Evolutionary conservation across 2,797 vertebrate species (phyloP), one percentile per base, ranked within the genome.

Genomic region (Sebastes trivittatus): DNA sequence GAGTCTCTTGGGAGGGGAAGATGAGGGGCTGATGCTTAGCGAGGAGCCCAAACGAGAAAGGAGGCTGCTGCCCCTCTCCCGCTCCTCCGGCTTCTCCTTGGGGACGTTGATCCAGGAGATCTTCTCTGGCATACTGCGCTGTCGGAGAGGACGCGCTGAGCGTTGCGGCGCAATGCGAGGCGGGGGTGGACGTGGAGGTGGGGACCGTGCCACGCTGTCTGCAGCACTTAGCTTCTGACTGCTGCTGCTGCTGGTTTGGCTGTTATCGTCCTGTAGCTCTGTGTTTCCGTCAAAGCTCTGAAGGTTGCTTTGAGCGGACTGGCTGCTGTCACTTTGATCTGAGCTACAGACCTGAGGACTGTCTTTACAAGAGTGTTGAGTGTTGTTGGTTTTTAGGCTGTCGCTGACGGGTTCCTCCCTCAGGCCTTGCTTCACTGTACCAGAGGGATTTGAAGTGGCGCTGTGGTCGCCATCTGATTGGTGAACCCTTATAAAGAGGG

Each of bases 401-500:
- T 30, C 25, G 34, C 18, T n/a, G 25, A 20, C 11, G 1, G 58
- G 22, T 18, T 84, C 69, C 18, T 83, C 80, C 52, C 4, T 70
- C 20, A 10, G 54, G 23, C 3, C 13, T 58, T 29, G 38, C 59
- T 82, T 63, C 42, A 22, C 27, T 56, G 63, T 22, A 16, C 23
- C 59, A 7, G 52, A 8, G 30, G 60, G 60, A 65, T 52, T 20
- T 27, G 70, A 46, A 30, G 71, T 3, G 11, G 66, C 13, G 11
- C 14, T 34, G 27, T 14, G 36, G 10, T 69, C 23, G 2, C n/a
- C 7, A 4, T 78, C 72, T 22, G 59, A 36, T 13, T 95, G 97
- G 90, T 99, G 97, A 73, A 97, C 95, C 95, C 97, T 97, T 59
- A 97, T 92, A 92, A 99, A 99, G 66, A 99, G 97, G 18, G 98